These are phyloP conservation scores for Labeo rohita DNA, from an alignment of 2,113 vertebrate genomes.

Conservation along the genomic window DNA sequence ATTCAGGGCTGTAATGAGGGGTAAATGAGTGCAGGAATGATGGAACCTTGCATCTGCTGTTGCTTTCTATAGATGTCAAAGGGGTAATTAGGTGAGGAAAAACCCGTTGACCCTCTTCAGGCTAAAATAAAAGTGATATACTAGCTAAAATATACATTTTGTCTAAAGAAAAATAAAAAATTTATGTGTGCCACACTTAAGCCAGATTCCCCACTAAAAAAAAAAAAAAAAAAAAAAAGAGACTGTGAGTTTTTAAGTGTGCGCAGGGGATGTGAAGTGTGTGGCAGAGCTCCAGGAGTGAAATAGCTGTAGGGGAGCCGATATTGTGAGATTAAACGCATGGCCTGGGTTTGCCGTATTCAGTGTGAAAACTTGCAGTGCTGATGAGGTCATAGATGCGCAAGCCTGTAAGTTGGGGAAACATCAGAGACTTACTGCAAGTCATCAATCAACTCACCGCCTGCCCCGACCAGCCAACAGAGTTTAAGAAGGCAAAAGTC, in stretches of 20 bases:
- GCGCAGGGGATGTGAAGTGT: neutral
- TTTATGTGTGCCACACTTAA: neutral
- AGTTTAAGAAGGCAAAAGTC: constrained; percentile 51
- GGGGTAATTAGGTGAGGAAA: neutral
- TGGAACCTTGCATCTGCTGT: neutral
- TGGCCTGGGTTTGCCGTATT: constrained; percentile 63
- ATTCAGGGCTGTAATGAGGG: constrained; percentile 7
- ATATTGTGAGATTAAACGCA: constrained; percentile 61
- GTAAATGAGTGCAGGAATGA: constrained; percentile 23
- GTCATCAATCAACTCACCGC: constrained; percentile 72
- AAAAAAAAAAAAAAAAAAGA: neutral
- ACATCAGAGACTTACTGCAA: constrained; percentile 65
- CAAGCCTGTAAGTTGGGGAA: constrained; percentile 59
- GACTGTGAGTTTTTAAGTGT: neutral
- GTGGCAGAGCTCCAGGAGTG: constrained; percentile 46
- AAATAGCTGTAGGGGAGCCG: constrained; percentile 47
- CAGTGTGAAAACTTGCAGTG: constrained; percentile 60
- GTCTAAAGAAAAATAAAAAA: too few species aligned
- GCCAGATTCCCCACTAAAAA: neutral
- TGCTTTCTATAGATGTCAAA: constrained; percentile 23
- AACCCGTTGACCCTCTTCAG: neutral
- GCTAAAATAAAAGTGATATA: neutral
- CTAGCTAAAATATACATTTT: neutral
- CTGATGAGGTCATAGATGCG: constrained; percentile 65
- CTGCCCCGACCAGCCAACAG: constrained; percentile 46